A percentile compares a stretch with the other conserved stretches of the same genome.
phyloP scores from a whole-genome alignment of 2,888 invertebrate genomes.

The Nomada fabriciana region DNA sequence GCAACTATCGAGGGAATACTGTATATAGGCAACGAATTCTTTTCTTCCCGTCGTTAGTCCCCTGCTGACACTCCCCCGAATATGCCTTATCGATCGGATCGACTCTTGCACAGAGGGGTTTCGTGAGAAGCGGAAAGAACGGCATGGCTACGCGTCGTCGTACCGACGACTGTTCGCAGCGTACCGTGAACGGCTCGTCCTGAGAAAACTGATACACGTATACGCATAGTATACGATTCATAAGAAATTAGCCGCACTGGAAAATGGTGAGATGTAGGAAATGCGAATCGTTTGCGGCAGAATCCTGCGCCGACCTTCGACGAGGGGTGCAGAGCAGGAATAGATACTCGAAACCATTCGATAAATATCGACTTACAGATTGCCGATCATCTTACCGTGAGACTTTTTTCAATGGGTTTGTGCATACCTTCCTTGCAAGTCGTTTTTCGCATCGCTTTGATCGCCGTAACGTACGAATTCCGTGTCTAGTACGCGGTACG shows the following conservation, averaged over 20 bases:
- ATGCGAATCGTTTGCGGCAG: conserved; percentile 35
- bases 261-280: conserved; percentile 34
- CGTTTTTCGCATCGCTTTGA: conserved; percentile 12
- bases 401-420: conserved; percentile 49
- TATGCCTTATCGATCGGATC: conserved; percentile 29
- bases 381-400: conserved; percentile 74
- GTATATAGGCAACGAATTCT: conserved; percentile 14
- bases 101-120: conserved; percentile 18
- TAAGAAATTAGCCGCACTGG: conserved; percentile 17
- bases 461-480: neutral
- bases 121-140: conserved; percentile 15
- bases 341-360: conserved; percentile 74
- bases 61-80: neutral
- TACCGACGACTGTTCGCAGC: neutral
- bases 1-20: no score
- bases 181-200: neutral
- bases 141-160: neutral
- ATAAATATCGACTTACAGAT: conserved; percentile 76
- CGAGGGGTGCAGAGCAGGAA: conserved; percentile 57
- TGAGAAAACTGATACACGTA: neutral
- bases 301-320: conserved; percentile 46
- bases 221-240: no score
- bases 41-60: neutral
- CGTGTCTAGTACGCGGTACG: neutral
- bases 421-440: neutral